Base-by-base conservation (phyloP, 1,140 invertebrate species). In the Meteorus sp. region DNA sequence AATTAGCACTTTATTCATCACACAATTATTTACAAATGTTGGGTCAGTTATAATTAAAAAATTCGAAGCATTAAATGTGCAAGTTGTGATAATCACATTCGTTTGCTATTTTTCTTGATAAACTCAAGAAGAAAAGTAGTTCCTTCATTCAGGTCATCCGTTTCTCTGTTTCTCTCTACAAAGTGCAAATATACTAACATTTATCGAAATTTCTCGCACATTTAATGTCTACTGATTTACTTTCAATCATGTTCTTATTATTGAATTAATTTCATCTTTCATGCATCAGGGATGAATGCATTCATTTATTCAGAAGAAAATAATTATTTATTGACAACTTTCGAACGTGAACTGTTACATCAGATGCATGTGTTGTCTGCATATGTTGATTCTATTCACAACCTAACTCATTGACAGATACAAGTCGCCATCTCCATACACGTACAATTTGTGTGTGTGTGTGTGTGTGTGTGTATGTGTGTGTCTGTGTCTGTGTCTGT, bases 1-100 rank as follows among this genome's bases (percentile, higher is more conserved):
- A 63, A 73, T 77, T 78, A 64, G 64, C 71, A 76, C 68, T 72
- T 74, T 72, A 70, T 71, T 64, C 68, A 70, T 67, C 62, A 65
- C 62, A 68, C n/a, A n/a, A n/a, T 69, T 68, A 67, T 64, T 57
- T 63, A 63, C 43, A 57, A 47, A 39, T 54, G 47, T 65, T 47
- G 27, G 5, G 11, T 33, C 19, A 9, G 65, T 52, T 67, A 66
- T n/a, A n/a, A n/a, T 59, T 61, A n/a, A 65, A 35, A 33, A 33
- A 33, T 17, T 29, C 47, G 5, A 6, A 50, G n/a, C 47, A 50
- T 50, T 50, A 33, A 50, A 50, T 23, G 47, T 50, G 47, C 27
- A 33, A 50, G 9, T 44, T 57, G 20, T n/a, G n/a, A n/a, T n/a
- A n/a, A n/a, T n/a, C n/a, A 48, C 25, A 23, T 35, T 37, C 27